Evolutionary conservation across 37 sponge, comb jelly and placozoan species (phyloP), one percentile per base, ranked within the genome.

Genomic region (Tethya wilhelma): DNA sequence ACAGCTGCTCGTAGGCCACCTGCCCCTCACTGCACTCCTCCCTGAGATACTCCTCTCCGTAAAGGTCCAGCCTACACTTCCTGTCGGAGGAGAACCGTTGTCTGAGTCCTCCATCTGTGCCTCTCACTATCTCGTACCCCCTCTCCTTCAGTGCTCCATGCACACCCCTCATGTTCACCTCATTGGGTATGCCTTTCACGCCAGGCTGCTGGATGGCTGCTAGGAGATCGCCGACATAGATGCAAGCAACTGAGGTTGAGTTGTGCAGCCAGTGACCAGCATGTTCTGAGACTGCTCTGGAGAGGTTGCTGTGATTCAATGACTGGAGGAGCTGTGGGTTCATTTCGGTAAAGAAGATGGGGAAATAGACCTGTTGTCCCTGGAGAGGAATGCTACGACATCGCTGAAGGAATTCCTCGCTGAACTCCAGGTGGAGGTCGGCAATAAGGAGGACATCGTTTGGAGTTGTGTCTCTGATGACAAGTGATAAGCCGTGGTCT

Each of bases 361-460:
- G 83, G 29, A 72, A 82, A 55, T 82, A 82, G 39, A 63, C 74
- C 39, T 82, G 83, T 38, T 82, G 83, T 17, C 83, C 74, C 37
- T 73, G 74, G 28, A 73, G 26, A 38, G 73, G 74, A 41, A 64
- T 20, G 56, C 32, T 73, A 19, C 83, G 83, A 42, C 83, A 82
- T 23, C 74, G 65, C 32, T 82, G 56, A 0, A 82, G 34, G 38
- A 82, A 82, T 17, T 25, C 65, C 4, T 37, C 65, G 45, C 73
- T 49, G 45, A 82, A 82, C 28, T 73, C 34, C 0, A 82, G 29
- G 30, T 73, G 64, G 11, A 82, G 25, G 36, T 82, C 83, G 25
- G 83, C 74, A 0, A 73, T 38, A 44, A 82, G 73, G 1, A 73
- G 37, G 23, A 82, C 30, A 4, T 82, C 83, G 64, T 29, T 82